Percentiles rank a stretch among this genome's conserved stretches.
These are phyloP conservation scores for Ptychodera flava DNA, from an alignment of 35 echinoderm and acorn worm species.

Conservation along the genomic window DNA sequence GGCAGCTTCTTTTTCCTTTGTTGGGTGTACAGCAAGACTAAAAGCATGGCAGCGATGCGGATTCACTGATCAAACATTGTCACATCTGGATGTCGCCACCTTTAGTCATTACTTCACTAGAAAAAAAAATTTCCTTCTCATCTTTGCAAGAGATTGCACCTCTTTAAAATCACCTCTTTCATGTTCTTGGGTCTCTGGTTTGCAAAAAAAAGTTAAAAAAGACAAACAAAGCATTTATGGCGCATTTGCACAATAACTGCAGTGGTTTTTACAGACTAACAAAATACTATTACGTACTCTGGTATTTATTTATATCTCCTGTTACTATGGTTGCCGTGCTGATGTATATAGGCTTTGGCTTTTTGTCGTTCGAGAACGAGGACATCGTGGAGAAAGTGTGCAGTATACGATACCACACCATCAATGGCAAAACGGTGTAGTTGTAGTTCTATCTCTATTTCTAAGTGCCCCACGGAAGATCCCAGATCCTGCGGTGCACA, in stretches of 20 bases:
- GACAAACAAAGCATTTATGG: too few species aligned
- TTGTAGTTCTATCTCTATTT: conserved; percentile 29
- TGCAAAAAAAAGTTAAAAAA: too few species aligned
- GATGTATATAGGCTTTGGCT: conserved; percentile 51
- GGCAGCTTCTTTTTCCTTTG: too few species aligned
- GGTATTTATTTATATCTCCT: conserved; percentile 2
- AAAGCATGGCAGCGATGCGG: too few species aligned
- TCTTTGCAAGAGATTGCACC: too few species aligned
- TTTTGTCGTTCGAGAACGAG: conserved; percentile 45
- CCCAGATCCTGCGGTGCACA: not conserved
- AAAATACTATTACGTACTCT: not conserved
- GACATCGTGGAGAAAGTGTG: conserved; percentile 25
- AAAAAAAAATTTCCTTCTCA: too few species aligned
- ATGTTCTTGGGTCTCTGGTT: too few species aligned
- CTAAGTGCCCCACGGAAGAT: conserved; percentile 9
- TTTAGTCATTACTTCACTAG: too few species aligned
- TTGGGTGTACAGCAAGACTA: too few species aligned
- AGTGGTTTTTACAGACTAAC: not conserved
- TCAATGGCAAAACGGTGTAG: conserved; percentile 56
- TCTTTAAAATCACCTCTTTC: too few species aligned
- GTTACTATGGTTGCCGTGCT: conserved; percentile 4
- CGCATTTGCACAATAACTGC: not conserved
- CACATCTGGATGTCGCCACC: too few species aligned
- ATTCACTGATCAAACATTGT: too few species aligned
- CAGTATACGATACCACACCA: conserved; percentile 23